Conservation (phyloP, 2,797 vertebrate species). For the Nannoperca obscura region DNA sequence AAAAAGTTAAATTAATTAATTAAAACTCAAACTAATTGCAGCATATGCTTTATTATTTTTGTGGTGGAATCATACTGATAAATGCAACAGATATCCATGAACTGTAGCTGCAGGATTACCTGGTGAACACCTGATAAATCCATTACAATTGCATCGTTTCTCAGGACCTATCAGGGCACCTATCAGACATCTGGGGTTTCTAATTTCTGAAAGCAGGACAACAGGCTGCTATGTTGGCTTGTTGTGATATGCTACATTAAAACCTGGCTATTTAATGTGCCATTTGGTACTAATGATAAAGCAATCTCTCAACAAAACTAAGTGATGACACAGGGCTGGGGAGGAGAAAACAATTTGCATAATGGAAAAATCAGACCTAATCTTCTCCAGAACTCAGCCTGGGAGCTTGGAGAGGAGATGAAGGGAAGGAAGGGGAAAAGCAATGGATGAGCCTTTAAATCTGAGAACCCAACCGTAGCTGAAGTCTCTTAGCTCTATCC, state of each 20-base stretch:
- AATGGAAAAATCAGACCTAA: constrained; percentile 79
- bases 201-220: constrained; percentile 18
- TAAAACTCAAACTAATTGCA: not conserved
- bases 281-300: constrained; percentile 47
- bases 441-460: constrained; percentile 64
- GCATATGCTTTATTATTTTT: not conserved
- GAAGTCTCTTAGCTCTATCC: constrained; percentile 53
- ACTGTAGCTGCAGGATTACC: not conserved
- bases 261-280: constrained; percentile 41
- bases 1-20: not conserved
- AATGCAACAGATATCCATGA: not conserved
- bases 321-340: constrained; percentile 35
- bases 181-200: constrained; percentile 22
- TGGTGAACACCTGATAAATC: not conserved
- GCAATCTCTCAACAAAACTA: constrained; percentile 54
- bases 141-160: not conserved
- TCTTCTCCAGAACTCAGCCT: constrained; percentile 61
- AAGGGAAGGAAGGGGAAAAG: constrained; percentile 20
- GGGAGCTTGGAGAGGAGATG: constrained; percentile 46
- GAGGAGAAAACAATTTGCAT: constrained; percentile 78
- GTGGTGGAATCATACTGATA: not conserved
- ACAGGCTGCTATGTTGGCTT: not conserved
- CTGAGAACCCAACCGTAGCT: constrained; percentile 49
- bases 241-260: constrained; percentile 32
- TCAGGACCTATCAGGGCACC: not conserved